Percentiles rank a stretch among this genome's conserved stretches.
Evolutionary conservation across 23 tunicate genomes (phyloP).

Genomic region (Ciona savignyi): DNA sequence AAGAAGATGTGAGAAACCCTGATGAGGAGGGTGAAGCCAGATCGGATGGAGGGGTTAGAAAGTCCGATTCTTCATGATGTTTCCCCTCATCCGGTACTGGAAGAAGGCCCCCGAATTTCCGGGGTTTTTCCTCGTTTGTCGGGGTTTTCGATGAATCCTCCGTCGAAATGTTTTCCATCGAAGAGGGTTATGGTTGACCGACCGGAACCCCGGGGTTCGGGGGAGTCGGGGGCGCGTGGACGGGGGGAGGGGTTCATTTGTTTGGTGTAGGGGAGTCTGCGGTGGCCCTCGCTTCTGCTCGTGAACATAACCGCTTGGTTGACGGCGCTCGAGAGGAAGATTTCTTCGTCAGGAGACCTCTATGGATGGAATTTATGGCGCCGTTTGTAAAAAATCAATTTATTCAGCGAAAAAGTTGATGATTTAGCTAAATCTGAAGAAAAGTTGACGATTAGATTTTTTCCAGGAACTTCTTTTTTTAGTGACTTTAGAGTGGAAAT

Average conservation of each 20-base stretch:
- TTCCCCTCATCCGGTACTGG: no score
- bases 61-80: constrained; percentile 31
- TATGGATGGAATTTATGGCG: no score
- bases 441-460: no score
- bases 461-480: no score
- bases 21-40: constrained; percentile 61
- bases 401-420: no score
- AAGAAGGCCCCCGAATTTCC: constrained; percentile 33
- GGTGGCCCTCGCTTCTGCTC: constrained; percentile 7
- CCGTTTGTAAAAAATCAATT: no score
- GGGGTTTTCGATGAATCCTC: background rate
- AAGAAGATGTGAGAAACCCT: constrained; percentile 30
- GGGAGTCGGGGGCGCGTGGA: background rate
- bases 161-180: constrained; percentile 21
- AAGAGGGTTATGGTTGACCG: no score
- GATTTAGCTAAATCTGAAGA: no score
- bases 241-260: no score
- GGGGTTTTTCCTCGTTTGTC: background rate
- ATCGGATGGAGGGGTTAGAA: constrained; percentile 89
- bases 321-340: constrained; percentile 4
- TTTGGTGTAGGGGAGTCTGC: constrained; percentile 42
- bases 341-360: no score
- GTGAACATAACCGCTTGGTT: background rate
- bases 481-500: no score
- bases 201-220: no score